These are phyloP conservation scores for Anguilla obscura DNA, from an alignment of 2,797 vertebrate genomes.

Conservation along the genomic window DNA sequence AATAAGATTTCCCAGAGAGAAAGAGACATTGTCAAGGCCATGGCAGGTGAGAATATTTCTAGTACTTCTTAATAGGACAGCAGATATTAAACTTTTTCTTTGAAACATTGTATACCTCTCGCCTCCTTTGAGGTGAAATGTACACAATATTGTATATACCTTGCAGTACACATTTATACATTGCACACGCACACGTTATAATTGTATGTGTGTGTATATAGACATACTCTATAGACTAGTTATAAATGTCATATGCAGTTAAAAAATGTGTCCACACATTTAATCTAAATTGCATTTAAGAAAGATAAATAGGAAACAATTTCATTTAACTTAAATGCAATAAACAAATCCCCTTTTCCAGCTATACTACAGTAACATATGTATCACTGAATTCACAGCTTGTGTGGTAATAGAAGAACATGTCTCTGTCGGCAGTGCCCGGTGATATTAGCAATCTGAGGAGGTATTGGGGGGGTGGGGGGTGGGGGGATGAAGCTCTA, in stretches of 20 bases:
- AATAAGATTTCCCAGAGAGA: not conserved
- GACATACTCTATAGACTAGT: too few relatives aligned
- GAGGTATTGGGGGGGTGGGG: not conserved
- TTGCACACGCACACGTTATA: not conserved
- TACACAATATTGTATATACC: too few relatives aligned
- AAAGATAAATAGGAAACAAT: not conserved
- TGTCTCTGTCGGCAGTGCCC: conserved; percentile 16
- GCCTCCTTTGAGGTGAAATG: not conserved
- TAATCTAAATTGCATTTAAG: not conserved
- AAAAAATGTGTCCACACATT: too few relatives aligned
- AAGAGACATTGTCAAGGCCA: too few relatives aligned
- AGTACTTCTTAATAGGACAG: too few relatives aligned
- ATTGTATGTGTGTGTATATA: not conserved
- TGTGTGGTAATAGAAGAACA: conserved; percentile 45
- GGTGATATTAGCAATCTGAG: conserved; percentile 28
- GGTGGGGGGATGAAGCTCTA: conserved; percentile 16
- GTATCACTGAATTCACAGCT: conserved; percentile 42
- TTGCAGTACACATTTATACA: not conserved
- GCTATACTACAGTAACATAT: conserved; percentile 23
- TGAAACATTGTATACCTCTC: not conserved
- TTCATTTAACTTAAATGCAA: not conserved
- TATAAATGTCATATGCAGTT: too few relatives aligned
- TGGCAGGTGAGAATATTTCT: too few relatives aligned
- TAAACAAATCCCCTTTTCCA: not conserved
- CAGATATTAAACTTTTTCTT: too few relatives aligned